A percentile compares a stretch with the other conserved stretches of the same genome.
phyloP scores from a whole-genome alignment of 2,797 vertebrate genomes.

The Spinibarbus caldwelli region DNA sequence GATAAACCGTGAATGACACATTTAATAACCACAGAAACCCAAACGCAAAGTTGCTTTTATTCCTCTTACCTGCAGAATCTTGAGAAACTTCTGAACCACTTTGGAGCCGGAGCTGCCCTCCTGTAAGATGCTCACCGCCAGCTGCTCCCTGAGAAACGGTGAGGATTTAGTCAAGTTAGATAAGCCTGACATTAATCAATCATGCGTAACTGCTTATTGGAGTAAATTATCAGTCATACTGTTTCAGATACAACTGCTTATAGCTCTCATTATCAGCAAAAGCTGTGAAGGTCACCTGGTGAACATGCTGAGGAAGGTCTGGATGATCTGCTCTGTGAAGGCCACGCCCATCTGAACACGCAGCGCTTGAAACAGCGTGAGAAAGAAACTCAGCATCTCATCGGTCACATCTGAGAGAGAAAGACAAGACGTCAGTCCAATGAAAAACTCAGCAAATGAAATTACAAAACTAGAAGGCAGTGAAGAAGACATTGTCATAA shows the following conservation, averaged over 20 bases:
- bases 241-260: not conserved
- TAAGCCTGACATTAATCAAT: not conserved
- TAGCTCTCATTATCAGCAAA: not conserved
- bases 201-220: too few relatives aligned
- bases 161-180: not conserved
- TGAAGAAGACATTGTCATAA: not conserved
- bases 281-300: conserved; percentile 78
- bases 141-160: conserved; percentile 83
- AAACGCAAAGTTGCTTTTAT: not conserved
- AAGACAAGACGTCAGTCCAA: conserved; percentile 5
- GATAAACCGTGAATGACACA: too few relatives aligned
- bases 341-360: conserved; percentile 97
- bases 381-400: conserved; percentile 97
- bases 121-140: conserved; percentile 94
- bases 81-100: conserved; percentile 96
- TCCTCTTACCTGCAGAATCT: conserved; percentile 86
- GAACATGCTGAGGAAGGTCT: conserved; percentile 99
- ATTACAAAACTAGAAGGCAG: not conserved
- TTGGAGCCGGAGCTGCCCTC: conserved; percentile 94
- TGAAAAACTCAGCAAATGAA: not conserved
- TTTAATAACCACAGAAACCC: not conserved
- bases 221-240: too few relatives aligned
- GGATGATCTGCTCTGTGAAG: conserved; percentile 97
- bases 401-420: conserved; percentile 89
- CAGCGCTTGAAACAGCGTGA: conserved; percentile 94